These are phyloP conservation scores for Lasioglossum pauxillum DNA, from an alignment of 2,888 invertebrate genomes.

Conservation along the genomic window DNA sequence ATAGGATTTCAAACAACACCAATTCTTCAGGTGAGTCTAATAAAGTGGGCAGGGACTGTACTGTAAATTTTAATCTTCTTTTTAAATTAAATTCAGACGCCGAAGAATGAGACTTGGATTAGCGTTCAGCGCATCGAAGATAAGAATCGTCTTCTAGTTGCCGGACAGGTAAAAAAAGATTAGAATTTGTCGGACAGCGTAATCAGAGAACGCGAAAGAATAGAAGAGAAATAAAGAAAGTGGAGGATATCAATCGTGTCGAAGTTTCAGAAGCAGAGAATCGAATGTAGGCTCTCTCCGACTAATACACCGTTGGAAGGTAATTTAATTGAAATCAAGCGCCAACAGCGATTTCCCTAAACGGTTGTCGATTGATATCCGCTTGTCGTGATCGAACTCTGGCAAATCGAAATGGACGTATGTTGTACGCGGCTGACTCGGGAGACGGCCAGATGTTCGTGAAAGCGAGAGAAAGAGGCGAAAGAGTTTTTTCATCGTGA, in stretches of 20 bases:
- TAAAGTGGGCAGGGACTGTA: no score
- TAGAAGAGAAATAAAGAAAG: not conserved
- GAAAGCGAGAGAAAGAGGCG: slow-evolving; percentile 2
- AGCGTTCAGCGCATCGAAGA: no score
- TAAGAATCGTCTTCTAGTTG: not conserved
- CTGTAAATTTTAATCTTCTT: no score
- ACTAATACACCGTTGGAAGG: slow-evolving; percentile 60
- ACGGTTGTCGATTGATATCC: slow-evolving; percentile 74
- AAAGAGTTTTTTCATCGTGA: slow-evolving; percentile 38
- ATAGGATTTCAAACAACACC: no score
- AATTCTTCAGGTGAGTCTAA: no score
- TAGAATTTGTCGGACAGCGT: not conserved
- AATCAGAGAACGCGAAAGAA: not conserved
- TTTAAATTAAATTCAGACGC: not conserved
- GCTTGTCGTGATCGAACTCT: slow-evolving; percentile 30
- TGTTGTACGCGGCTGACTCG: not conserved
- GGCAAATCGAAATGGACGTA: slow-evolving; percentile 33
- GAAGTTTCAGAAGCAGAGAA: not conserved
- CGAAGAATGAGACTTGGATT: not conserved
- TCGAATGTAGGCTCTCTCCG: slow-evolving; percentile 4
- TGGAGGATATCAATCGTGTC: no score
- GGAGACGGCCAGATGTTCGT: not conserved
- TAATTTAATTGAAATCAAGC: slow-evolving; percentile 77
- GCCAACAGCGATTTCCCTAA: slow-evolving; percentile 76
- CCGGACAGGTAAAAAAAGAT: not conserved